phyloP scores from a whole-genome alignment of 30 jellyfish, hydroid and myxozoan genomes.

The Nemopilema nomurai region DNA sequence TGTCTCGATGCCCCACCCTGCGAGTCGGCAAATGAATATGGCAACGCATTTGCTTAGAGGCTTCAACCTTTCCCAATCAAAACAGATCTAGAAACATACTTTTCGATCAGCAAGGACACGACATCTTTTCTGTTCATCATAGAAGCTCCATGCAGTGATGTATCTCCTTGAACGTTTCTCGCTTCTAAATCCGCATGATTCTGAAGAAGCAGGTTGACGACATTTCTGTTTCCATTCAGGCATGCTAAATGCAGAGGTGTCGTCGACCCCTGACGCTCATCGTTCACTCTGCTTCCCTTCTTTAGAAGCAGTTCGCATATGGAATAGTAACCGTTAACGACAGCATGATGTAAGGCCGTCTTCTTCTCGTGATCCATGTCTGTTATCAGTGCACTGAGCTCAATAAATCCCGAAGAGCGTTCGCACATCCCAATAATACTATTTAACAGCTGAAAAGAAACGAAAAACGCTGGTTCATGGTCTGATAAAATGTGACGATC shows the following conservation, averaged over 20 bases:
- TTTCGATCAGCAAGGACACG: constrained; percentile 44
- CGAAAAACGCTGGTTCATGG: too few relatives aligned
- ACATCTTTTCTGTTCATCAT: constrained; percentile 52
- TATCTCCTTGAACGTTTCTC: constrained; percentile 45
- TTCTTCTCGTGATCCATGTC: constrained; percentile 63
- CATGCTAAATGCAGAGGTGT: constrained; percentile 78
- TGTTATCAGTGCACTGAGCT: constrained; percentile 24
- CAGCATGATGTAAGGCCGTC: constrained; percentile 66
- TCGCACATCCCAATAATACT: constrained; percentile 33
- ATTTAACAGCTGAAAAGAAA: constrained; percentile 35
- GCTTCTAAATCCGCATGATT: constrained; percentile 48
- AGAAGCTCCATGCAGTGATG: constrained; percentile 80
- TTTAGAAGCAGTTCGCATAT: constrained; percentile 38
- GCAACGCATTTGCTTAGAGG: too few relatives aligned
- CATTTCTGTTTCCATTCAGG: constrained; percentile 55
- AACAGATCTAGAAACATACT: constrained; percentile 11
- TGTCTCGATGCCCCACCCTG: too few relatives aligned
- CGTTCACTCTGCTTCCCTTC: constrained; percentile 58
- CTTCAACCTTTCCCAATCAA: too few relatives aligned
- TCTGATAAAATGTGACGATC: too few relatives aligned
- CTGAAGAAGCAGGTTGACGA: constrained; percentile 47
- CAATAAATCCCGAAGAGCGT: constrained; percentile 14
- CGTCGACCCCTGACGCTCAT: constrained; percentile 37
- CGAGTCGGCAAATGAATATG: too few relatives aligned
- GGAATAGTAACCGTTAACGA: constrained; percentile 45